Evolutionary conservation across 1,140 invertebrate genomes (phyloP).

Genomic region (Orchesella cincta): DNA sequence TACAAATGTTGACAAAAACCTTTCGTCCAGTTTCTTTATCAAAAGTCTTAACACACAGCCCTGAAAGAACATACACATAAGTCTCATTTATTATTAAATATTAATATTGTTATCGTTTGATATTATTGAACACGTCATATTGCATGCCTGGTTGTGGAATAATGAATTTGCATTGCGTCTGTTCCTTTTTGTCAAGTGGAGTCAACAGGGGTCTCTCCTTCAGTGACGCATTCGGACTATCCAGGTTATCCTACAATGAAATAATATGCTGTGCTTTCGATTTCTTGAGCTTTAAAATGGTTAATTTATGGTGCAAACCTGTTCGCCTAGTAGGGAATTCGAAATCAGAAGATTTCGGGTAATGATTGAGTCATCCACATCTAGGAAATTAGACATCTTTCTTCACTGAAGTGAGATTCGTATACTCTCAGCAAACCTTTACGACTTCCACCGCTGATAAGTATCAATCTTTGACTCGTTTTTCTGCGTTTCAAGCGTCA

Average conservation of each 20-base stretch:
- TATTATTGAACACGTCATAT: too few species aligned
- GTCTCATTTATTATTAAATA: neutral
- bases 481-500: too few species aligned
- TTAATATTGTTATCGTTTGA: too few species aligned
- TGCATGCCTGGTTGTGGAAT: conserved; percentile 44
- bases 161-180: conserved; percentile 48
- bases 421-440: too few species aligned
- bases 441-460: too few species aligned
- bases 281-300: neutral
- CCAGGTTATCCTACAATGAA: neutral
- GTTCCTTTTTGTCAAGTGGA: conserved; percentile 43
- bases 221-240: neutral
- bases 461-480: too few species aligned
- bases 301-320: neutral
- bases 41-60: conserved; percentile 79
- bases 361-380: conserved; percentile 44
- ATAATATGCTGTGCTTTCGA: neutral
- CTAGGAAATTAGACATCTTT: conserved; percentile 43
- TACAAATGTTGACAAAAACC: conserved; percentile 78
- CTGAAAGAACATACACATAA: conserved; percentile 58
- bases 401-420: too few species aligned
- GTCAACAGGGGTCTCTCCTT: conserved; percentile 38
- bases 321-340: neutral
- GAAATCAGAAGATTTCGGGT: conserved; percentile 32
- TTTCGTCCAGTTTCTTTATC: conserved; percentile 69